Percentiles rank a stretch among this genome's conserved stretches.
These are phyloP conservation scores for Labeo catla DNA, from an alignment of 2,113 vertebrate genomes.

Conservation along the genomic window DNA sequence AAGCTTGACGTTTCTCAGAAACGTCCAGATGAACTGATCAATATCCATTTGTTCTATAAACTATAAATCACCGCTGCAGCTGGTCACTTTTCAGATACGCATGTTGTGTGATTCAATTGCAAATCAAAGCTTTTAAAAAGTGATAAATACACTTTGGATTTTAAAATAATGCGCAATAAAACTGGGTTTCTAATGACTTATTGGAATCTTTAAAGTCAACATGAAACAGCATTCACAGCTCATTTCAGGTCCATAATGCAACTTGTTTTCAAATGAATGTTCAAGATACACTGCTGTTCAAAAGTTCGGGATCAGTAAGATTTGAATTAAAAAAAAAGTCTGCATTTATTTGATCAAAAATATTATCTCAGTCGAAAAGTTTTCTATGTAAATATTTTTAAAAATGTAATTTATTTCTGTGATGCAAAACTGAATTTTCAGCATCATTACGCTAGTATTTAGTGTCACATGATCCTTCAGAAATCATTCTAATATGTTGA, in stretches of 20 bases:
- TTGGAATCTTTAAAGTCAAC: not conserved
- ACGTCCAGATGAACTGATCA: constrained; percentile 19
- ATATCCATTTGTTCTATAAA: constrained; percentile 22
- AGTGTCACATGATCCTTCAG: too few species aligned
- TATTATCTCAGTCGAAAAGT: too few species aligned
- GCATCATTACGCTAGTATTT: too few species aligned
- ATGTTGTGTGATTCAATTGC: not conserved
- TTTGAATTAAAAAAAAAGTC: too few species aligned
- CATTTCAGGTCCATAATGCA: not conserved
- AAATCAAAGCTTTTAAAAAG: not conserved
- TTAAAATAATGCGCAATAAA: not conserved
- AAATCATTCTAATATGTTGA: too few species aligned
- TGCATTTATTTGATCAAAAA: too few species aligned
- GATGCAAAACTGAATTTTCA: too few species aligned
- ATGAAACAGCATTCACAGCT: not conserved
- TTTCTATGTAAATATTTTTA: too few species aligned
- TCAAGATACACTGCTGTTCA: too few species aligned
- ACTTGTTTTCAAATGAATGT: not conserved
- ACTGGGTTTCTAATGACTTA: not conserved
- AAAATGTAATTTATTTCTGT: too few species aligned
- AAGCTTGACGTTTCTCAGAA: not conserved
- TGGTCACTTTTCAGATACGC: constrained; percentile 15
- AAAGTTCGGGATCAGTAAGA: too few species aligned
- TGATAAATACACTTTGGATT: not conserved
- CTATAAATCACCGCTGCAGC: constrained; percentile 20